phyloP scores from a whole-genome alignment of 1,140 invertebrate species.

The Pemphigus obesinymphae region DNA sequence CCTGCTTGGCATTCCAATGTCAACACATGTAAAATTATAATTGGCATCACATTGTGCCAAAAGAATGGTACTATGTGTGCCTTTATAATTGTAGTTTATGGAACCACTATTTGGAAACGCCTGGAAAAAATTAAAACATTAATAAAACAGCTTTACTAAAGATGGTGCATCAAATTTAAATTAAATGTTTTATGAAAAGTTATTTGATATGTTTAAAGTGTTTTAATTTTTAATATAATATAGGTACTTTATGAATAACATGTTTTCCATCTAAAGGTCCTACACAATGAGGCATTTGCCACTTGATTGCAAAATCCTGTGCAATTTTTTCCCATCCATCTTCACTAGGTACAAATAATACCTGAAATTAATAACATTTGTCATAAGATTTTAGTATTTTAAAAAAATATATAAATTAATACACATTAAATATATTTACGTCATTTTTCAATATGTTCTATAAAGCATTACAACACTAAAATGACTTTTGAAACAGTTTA shows the following conservation, averaged over 20 bases:
- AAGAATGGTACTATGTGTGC: no score
- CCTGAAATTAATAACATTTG: not conserved
- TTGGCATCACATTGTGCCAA: conserved; percentile 21
- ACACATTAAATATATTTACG: not conserved
- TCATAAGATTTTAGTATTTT: no score
- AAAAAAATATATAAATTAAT: not conserved
- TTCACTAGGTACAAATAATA: not conserved
- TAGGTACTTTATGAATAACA: no score
- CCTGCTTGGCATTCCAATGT: no score
- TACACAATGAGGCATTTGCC: not conserved
- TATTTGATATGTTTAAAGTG: not conserved
- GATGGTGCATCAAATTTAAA: no score
- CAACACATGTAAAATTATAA: not conserved
- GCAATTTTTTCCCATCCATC: not conserved
- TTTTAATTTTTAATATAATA: not conserved
- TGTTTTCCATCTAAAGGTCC: no score
- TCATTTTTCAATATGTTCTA: not conserved
- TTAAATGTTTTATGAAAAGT: no score
- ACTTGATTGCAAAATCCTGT: not conserved
- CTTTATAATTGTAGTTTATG: conserved; percentile 53
- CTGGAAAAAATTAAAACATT: conserved; percentile 43
- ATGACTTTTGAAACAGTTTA: no score
- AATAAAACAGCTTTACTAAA: no score
- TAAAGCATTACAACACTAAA: not conserved
- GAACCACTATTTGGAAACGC: conserved; percentile 49